A percentile compares a stretch with the other conserved stretches of the same genome.
phyloP scores from a whole-genome alignment of 92 coral and sea anemone genomes.

The Epizoanthus stellaris region DNA sequence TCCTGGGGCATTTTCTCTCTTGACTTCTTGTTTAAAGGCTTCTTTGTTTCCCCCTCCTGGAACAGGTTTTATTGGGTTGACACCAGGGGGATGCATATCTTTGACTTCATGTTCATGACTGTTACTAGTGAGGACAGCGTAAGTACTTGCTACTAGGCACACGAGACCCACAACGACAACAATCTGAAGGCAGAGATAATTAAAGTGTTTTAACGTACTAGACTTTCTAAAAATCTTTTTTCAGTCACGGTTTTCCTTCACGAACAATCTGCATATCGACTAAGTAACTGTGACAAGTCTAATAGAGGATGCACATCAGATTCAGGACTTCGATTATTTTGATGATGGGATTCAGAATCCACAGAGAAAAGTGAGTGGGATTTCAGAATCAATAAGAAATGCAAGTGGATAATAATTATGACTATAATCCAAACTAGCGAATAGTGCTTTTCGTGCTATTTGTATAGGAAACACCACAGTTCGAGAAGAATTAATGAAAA shows the following conservation, averaged over 20 bases:
- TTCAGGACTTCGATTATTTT: too few species aligned
- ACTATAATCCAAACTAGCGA: too few species aligned
- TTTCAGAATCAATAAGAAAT: background rate
- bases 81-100: slow-evolving; percentile 61
- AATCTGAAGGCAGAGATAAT: slow-evolving; percentile 27
- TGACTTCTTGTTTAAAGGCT: background rate
- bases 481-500: too few species aligned
- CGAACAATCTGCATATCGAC: background rate
- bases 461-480: too few species aligned
- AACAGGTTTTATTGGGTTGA: slow-evolving; percentile 61
- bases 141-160: slow-evolving; percentile 77
- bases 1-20: background rate
- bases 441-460: too few species aligned
- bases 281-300: background rate
- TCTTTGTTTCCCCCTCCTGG: slow-evolving; percentile 10
- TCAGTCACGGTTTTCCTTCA: too few species aligned
- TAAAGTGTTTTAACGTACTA: background rate
- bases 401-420: background rate
- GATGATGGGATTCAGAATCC: too few species aligned
- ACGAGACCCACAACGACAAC: slow-evolving; percentile 67
- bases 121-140: slow-evolving; percentile 66
- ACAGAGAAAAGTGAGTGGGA: background rate
- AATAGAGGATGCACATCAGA: too few species aligned
- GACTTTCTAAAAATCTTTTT: too few species aligned
- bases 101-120: slow-evolving; percentile 52